These are phyloP conservation scores for Lichenostomus cassidix DNA, from an alignment of 2,113 vertebrate genomes.

Conservation along the genomic window DNA sequence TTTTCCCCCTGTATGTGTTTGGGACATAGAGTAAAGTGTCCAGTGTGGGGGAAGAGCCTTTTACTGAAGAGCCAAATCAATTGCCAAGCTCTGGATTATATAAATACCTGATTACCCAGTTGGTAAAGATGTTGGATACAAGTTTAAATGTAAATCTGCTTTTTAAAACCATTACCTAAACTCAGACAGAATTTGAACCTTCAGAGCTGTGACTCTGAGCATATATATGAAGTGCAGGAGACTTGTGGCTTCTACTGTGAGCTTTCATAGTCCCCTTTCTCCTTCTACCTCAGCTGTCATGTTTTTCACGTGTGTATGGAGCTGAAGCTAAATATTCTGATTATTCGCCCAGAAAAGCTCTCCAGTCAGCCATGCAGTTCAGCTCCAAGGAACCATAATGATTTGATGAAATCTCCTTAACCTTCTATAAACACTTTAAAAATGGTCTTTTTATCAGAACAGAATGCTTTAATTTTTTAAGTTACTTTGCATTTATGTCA, in stretches of 20 bases:
- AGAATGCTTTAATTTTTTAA: not conserved
- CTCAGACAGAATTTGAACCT: not conserved
- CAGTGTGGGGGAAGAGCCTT: fast-evolving
- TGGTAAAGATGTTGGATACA: not conserved
- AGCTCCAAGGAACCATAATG: not conserved
- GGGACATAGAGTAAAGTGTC: not conserved
- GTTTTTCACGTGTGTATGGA: not conserved
- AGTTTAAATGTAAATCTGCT: not conserved
- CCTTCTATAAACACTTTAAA: not conserved
- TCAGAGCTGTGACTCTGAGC: not conserved
- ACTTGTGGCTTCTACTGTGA: not conserved
- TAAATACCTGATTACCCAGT: not conserved
- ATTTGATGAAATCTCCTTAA: not conserved
- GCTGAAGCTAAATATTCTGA: not conserved
- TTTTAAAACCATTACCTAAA: not conserved
- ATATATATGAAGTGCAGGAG: not conserved
- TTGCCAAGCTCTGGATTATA: not conserved
- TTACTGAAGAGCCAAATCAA: not conserved
- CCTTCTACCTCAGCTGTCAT: not conserved
- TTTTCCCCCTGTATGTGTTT: not conserved
- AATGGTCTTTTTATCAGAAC: not conserved
- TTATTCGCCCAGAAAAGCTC: not conserved
- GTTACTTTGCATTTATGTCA: not conserved
- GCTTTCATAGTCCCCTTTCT: not conserved
- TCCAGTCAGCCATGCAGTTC: not conserved